Evolutionary conservation across 1,140 invertebrate genomes (phyloP).

Genomic region (Euura saliciscinereae): DNA sequence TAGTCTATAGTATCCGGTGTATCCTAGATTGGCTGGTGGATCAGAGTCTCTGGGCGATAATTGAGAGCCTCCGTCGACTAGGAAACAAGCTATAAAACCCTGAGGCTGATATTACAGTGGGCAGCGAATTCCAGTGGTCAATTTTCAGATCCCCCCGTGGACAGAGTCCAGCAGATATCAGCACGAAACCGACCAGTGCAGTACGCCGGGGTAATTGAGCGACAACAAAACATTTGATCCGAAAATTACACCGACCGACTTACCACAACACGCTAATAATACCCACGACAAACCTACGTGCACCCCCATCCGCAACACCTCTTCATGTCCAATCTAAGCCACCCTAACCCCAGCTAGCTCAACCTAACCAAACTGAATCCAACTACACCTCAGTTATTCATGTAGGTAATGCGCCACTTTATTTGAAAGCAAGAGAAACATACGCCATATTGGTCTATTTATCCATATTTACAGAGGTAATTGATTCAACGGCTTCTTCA

Average conservation of each 20-base stretch:
- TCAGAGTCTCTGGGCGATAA: constrained; percentile 8
- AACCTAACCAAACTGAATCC: neutral
- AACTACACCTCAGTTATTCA: neutral
- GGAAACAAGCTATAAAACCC: constrained; percentile 36
- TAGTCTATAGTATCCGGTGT: neutral
- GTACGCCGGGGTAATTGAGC: constrained; percentile 13
- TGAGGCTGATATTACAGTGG: constrained; percentile 28
- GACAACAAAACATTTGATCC: constrained; percentile 34
- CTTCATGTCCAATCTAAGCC: constrained; percentile 1
- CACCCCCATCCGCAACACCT: neutral
- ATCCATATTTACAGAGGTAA: neutral
- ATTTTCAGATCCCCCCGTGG: constrained; percentile 27
- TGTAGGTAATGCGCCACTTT: neutral
- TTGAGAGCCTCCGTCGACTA: constrained; percentile 26
- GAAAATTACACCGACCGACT: constrained; percentile 33
- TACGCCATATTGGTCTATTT: neutral
- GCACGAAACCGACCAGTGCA: constrained; percentile 8
- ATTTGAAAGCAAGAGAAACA: neutral
- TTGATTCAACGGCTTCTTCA: neutral
- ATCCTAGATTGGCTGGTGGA: constrained; percentile 1
- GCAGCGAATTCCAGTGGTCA: constrained; percentile 29
- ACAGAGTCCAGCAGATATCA: constrained; percentile 18
- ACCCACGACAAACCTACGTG: neutral
- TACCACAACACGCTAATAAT: constrained; percentile 15
- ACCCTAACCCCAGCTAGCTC: neutral